A percentile compares a stretch with the other conserved stretches of the same genome.
phyloP scores from a whole-genome alignment of 1,140 invertebrate genomes.

The Dinothrombium tinctorium region DNA sequence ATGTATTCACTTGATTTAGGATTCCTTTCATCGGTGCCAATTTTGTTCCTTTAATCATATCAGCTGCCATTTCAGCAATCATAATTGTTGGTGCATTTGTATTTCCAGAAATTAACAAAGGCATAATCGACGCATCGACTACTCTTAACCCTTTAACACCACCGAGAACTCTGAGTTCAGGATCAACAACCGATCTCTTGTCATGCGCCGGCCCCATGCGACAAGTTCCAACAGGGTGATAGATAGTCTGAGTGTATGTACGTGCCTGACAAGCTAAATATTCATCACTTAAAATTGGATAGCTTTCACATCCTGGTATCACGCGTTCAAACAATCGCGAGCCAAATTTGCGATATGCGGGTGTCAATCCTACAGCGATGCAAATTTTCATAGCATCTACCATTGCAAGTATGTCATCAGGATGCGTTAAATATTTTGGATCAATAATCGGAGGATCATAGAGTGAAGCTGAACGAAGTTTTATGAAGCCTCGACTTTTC shows the following conservation, averaged over 20 bases:
- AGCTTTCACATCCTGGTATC: slow-evolving; percentile 44
- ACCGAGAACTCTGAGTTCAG: slow-evolving; percentile 27
- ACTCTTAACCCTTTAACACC: too few species aligned
- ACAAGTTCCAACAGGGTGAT: slow-evolving; percentile 28
- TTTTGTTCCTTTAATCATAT: too few species aligned
- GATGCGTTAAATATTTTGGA: too few species aligned
- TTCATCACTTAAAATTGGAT: slow-evolving; percentile 41
- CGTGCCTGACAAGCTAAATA: too few species aligned
- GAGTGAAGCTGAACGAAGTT: slow-evolving; percentile 52
- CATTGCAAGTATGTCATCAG: too few species aligned
- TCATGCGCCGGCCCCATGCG: slow-evolving; percentile 60
- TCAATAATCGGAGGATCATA: slow-evolving; percentile 69
- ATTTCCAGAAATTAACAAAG: slow-evolving; percentile 12
- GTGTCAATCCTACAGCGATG: slow-evolving; percentile 23
- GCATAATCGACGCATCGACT: slow-evolving; percentile 14
- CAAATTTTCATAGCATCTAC: slow-evolving; percentile 34
- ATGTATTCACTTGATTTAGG: not conserved
- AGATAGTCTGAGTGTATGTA: slow-evolving; percentile 63
- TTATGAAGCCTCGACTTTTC: slow-evolving; percentile 46
- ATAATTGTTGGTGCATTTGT: slow-evolving; percentile 13
- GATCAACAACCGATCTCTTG: too few species aligned
- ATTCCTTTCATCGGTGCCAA: not conserved
- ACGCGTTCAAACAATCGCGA: slow-evolving; percentile 18
- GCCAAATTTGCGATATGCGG: too few species aligned
- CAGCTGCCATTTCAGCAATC: too few species aligned